Conservation (phyloP, 2,797 vertebrate species). For the Melanotaenia nigrans region DNA sequence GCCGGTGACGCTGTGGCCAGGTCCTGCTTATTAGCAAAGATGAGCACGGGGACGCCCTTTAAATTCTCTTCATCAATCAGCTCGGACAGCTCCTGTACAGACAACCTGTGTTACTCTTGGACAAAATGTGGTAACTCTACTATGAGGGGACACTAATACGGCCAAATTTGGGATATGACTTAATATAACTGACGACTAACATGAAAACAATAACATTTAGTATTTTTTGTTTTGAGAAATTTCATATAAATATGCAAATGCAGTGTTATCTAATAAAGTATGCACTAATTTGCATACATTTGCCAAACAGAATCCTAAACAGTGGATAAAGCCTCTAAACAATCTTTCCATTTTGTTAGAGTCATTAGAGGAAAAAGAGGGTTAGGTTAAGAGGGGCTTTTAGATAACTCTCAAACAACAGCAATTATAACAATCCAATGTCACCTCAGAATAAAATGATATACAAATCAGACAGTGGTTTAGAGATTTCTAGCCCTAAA, state of each 20-base stretch:
- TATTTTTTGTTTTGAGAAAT: neutral
- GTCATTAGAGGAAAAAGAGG: neutral
- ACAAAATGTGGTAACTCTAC: neutral
- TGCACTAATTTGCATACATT: neutral
- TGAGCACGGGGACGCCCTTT: constrained; percentile 85
- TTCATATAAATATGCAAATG: neutral
- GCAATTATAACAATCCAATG: neutral
- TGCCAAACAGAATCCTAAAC: neutral
- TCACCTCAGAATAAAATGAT: neutral
- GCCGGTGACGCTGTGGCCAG: constrained; percentile 86
- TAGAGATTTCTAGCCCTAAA: too few relatives aligned
- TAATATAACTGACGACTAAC: neutral
- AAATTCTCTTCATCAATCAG: constrained; percentile 88
- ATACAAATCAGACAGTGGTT: neutral
- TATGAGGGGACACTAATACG: neutral
- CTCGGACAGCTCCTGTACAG: constrained; percentile 86
- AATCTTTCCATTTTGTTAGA: neutral
- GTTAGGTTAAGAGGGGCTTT: neutral
- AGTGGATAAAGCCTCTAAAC: neutral
- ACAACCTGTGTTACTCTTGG: neutral
- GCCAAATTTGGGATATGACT: neutral
- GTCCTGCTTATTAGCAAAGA: constrained; percentile 94
- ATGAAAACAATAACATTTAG: neutral
- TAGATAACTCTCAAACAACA: neutral
- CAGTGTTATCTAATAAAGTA: neutral